Evolutionary conservation across 2,888 invertebrate genomes (phyloP).

Genomic region (Candidula unifasciata): DNA sequence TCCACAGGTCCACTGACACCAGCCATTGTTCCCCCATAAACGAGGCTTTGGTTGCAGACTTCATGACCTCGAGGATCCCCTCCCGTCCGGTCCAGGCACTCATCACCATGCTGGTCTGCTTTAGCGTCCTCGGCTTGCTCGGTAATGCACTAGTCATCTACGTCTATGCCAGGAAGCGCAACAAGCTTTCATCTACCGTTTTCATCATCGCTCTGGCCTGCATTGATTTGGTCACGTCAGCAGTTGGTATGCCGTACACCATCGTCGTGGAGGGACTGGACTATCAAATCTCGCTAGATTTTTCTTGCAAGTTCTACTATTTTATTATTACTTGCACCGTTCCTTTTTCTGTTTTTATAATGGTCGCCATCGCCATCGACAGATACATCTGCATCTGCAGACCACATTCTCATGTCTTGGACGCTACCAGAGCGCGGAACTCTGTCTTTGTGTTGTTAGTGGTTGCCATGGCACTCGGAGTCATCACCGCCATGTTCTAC

Average conservation of each 20-base stretch:
- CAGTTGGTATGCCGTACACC: conserved; percentile 60
- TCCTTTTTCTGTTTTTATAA: conserved; percentile 72
- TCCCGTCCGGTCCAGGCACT: conserved; percentile 52
- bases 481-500: conserved; percentile 64
- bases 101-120: conserved; percentile 56
- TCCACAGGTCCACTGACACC: background rate
- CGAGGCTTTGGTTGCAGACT: conserved; percentile 16
- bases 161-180: conserved; percentile 71
- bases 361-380: conserved; percentile 75
- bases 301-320: conserved; percentile 69
- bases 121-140: conserved; percentile 61
- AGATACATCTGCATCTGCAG: conserved; percentile 74
- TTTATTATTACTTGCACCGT: conserved; percentile 73
- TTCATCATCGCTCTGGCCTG: conserved; percentile 66
- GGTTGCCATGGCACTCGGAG: conserved; percentile 57
- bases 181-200: conserved; percentile 68
- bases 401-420: conserved; percentile 58
- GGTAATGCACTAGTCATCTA: conserved; percentile 75
- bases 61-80: background rate
- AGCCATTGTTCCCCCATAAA: background rate
- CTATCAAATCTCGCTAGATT: conserved; percentile 62
- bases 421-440: conserved; percentile 54
- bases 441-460: conserved; percentile 58
- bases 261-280: conserved; percentile 59
- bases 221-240: conserved; percentile 59